Base-by-base conservation (phyloP, 1,140 invertebrate genomes). In the Cataglyphis hispanica region DNA sequence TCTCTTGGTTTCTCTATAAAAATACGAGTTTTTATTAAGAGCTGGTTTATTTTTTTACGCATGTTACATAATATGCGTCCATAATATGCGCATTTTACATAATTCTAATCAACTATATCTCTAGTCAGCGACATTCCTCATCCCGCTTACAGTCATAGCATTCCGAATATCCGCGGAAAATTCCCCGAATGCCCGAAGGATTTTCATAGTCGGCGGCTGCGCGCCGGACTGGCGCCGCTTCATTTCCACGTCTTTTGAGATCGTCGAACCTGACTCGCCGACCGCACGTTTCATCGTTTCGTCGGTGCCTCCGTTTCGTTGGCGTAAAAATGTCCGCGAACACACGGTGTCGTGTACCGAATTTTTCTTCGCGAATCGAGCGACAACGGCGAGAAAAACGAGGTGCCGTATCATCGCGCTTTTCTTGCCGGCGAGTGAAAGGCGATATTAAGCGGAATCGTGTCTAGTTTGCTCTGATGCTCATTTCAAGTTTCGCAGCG, bases 341-440 rank as follows among this genome's bases (percentile, higher is more conserved):
- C 50, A 40, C 46, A 46, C 11, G 13, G 46, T 19, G 8, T 46
- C 40, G 27, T 16, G 22, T 50, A 19, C 27, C 22, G 43, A 31
- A 50, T 40, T 7, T 19, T 70, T 81, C 58, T 72, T 22, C 19
- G 22, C 34, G 16, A 43, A 43, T 27, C 31, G 46, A 40, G 40
- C 43, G 50, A 58, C 25, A 58, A 31, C 27, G 16, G 34, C 11
- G 31, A 53, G 40, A 60, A 56, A 80, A 46, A 46, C 50, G n/a
- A 13, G 53, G 10, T 16, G 37, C 22, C 31, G 43, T 22, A 69
- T 50, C 27, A 25, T 72, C 37, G 25, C 46, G 27, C 46, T 83
- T 64, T 76, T 89, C 80, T 89, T 83, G 11, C n/a, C 27, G 43
- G 16, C 19, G 50, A 83, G 84, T 89, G 88, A 89, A 88, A 86